These are phyloP conservation scores for Oreotragus oreotragus DNA, from an alignment of 2,113 vertebrate genomes.

Conservation along the genomic window DNA sequence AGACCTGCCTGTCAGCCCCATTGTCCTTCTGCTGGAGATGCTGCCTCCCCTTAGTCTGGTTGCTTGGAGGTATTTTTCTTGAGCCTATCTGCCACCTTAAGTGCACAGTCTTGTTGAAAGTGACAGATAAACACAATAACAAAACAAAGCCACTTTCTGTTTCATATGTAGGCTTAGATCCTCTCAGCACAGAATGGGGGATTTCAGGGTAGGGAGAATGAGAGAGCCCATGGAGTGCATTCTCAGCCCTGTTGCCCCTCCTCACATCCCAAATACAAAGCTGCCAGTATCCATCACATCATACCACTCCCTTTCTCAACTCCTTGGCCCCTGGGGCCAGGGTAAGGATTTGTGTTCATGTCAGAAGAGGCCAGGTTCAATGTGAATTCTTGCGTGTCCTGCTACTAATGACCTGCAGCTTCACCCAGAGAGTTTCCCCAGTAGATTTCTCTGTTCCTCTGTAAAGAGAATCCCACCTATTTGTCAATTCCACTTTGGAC, in stretches of 20 bases:
- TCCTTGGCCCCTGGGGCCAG: not conserved
- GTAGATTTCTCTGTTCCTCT: not conserved
- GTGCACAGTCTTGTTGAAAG: not conserved
- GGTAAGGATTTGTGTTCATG: constrained; percentile 29
- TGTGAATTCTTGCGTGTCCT: constrained; percentile 19
- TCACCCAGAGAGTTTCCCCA: not conserved
- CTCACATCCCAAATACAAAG: not conserved
- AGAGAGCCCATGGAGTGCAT: not conserved
- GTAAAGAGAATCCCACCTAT: constrained; percentile 4
- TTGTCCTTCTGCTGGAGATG: fast-evolving
- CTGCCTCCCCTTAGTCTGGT: not conserved
- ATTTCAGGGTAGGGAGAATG: not conserved
- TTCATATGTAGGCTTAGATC: not conserved
- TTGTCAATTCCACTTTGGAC: not conserved
- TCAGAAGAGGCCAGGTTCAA: not conserved
- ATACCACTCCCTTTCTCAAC: not conserved
- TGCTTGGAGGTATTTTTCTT: not conserved
- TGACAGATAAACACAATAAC: not conserved
- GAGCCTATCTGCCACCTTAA: not conserved
- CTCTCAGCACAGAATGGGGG: not conserved
- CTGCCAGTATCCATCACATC: constrained; percentile 51
- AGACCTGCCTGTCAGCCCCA: not conserved
- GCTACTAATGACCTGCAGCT: constrained; percentile 12
- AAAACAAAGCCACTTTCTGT: not conserved
- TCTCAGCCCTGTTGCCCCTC: not conserved